Evolutionary conservation across 2,797 vertebrate genomes (phyloP).

Genomic region (Xerus rutilus): DNA sequence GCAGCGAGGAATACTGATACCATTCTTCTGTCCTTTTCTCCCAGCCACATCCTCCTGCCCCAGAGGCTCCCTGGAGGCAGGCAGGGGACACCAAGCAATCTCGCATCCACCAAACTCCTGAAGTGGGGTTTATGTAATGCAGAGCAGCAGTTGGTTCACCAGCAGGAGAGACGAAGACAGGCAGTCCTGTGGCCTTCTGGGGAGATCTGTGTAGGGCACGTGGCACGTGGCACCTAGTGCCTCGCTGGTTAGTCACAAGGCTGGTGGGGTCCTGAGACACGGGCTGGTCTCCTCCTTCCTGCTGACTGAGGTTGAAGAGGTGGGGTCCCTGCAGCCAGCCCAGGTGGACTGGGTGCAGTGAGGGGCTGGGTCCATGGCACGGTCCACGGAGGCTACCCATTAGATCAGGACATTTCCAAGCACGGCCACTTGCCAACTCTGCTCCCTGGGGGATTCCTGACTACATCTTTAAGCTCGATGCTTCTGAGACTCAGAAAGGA

Average conservation of each 20-base stretch:
- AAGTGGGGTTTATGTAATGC: no score
- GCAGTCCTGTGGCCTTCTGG: neutral
- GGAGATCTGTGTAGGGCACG: neutral
- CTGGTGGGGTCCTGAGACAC: neutral
- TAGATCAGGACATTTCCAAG: neutral
- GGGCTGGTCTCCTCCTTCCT: neutral
- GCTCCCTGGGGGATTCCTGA: no score
- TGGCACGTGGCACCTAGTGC: neutral
- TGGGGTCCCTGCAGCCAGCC: no score
- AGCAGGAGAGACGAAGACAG: no score
- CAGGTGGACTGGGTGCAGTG: rapidly evolving
- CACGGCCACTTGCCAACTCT: neutral
- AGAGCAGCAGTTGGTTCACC: no score
- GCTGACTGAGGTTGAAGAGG: no score
- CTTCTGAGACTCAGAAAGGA: neutral
- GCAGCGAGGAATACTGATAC: neutral
- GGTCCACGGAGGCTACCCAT: rapidly evolving
- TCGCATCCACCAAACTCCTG: neutral
- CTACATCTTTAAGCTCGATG: neutral
- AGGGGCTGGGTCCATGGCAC: no score
- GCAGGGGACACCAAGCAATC: no score
- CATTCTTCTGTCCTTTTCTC: neutral
- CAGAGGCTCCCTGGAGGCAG: neutral
- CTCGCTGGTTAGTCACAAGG: neutral
- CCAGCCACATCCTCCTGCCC: neutral